phyloP scores from a whole-genome alignment of 2,113 vertebrate species.

The Australoheros scitulus region DNA sequence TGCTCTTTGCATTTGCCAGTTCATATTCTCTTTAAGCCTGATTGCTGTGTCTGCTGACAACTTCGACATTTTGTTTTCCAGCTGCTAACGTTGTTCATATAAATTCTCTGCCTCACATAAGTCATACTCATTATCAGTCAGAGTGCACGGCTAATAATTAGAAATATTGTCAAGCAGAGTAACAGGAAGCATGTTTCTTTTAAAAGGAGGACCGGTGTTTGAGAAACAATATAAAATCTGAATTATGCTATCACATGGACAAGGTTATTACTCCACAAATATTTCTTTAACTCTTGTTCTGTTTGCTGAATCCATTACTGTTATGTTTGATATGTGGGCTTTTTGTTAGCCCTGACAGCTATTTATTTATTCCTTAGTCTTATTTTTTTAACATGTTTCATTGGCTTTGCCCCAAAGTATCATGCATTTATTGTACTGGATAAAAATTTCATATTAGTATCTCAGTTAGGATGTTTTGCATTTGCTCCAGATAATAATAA shows the following conservation, averaged over 20 bases:
- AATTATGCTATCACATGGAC: slow-evolving; percentile 5
- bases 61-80: neutral
- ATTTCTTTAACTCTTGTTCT: neutral
- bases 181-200: neutral
- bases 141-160: slow-evolving; percentile 21
- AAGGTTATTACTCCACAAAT: slow-evolving; percentile 5
- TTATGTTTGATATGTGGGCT: slow-evolving; percentile 20
- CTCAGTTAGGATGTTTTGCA: neutral
- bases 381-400: neutral
- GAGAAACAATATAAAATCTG: neutral
- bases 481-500: neutral
- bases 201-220: neutral
- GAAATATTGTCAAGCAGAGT: slow-evolving; percentile 13
- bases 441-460: neutral
- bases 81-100: slow-evolving; percentile 13
- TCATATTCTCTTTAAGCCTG: slow-evolving; percentile 45
- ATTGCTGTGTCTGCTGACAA: slow-evolving; percentile 17
- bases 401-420: neutral
- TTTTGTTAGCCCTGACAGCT: neutral
- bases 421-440: neutral
- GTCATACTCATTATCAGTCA: neutral
- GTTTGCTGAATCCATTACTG: neutral
- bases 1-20: slow-evolving; percentile 50
- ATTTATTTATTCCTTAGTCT: neutral
- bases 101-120: slow-evolving; percentile 10